Evolutionary conservation across 2,888 invertebrate species (phyloP), one percentile per base, ranked within the genome.

Genomic region (Leucoma salicis): DNA sequence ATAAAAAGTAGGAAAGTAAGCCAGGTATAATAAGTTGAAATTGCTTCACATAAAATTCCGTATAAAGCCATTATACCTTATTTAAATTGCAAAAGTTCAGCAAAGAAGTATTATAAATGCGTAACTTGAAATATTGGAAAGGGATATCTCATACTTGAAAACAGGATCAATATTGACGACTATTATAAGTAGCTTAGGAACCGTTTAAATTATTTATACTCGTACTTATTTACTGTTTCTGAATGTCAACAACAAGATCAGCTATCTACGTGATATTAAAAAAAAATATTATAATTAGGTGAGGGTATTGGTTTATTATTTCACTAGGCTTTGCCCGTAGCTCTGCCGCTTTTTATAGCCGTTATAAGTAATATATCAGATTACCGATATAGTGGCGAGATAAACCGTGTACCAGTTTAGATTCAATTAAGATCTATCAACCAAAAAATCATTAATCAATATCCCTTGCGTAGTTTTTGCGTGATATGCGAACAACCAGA

Each of bases 31-130:
- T 25, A 25, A 24, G 14, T 21, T 25, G 11, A 21, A 34, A 8
- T 3, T 15, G 12, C 25, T 6, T 27, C 13, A 16, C 35, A 35
- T 27, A 28, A 27, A 27, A 27, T 35, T 27, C 1, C n/a, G 25
- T 35, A 25, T 12, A 14, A 25, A 24, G n/a, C 25, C 25, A 35
- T 35, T 35, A 11, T 15, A 11, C 21, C 15, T 35, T 35, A 13
- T 21, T 34, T 24, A 34, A 35, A 35, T 27, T 35, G 27, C 14
- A 15, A 12, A 35, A 35, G 13, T 35, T 35, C 27, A 14, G 1
- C 6, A 3, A 10, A 21, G 13, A 34, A 34, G 34, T 34, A 24
- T 21, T 34, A 24, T 21, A 24, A 27, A 35, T 27, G 27, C 25
- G 14, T 10, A 14, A 18, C 1, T 35, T 25, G n/a, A 35, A 14